Base-by-base conservation (phyloP, 2,113 vertebrate genomes). In the Phrynosoma blainvillii region DNA sequence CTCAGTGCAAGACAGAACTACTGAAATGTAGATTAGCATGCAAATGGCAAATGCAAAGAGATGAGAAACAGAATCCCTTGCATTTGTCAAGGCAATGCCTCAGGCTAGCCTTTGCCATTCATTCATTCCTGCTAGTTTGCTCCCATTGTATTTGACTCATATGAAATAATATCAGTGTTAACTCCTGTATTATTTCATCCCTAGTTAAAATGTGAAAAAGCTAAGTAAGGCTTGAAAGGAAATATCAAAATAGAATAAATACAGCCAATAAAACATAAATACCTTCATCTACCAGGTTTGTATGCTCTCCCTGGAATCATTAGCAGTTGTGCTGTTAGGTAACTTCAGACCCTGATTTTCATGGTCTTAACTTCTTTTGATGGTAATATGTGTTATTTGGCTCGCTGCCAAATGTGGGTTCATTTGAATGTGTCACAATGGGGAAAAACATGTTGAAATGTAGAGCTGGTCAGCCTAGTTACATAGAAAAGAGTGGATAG, bases 1-100 rank as follows among this genome's bases (percentile, higher is more conserved):
- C 56, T 87, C 76, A 90, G 56, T 92, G 65, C 47, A 1, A 27
- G 36, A 70, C 27, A 77, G 86, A 84, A 87, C 90, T 12, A 62
- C 93, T 86, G 68, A 83, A 88, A 87, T 25, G 16, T 86, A 90
- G 92, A 95, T 96, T 95, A 95, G 88, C 88, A 94, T 92, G 94
- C 90, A 94, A 93, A 91, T 93, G 92, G 94, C 90, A 94, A 90
- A 79, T 85, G 0, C 2, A 66, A 90, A 85, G 87, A 94, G 89
- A 93, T 92, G 90, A 89, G 90, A 95, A 95, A 93, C 90, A 95
- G 90, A 87, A 85, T 89, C 91, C 70, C 90, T 79, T 47, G 89
- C 79, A 91, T 91, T 87, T 80, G 23, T 81, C 68, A 92, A 94
- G 90, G 85, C 85, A 90, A 52, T 91, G 89, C 90, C 90, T 89